Conservation (phyloP, 2,888 invertebrate species). For the Dascillus cervinus region DNA sequence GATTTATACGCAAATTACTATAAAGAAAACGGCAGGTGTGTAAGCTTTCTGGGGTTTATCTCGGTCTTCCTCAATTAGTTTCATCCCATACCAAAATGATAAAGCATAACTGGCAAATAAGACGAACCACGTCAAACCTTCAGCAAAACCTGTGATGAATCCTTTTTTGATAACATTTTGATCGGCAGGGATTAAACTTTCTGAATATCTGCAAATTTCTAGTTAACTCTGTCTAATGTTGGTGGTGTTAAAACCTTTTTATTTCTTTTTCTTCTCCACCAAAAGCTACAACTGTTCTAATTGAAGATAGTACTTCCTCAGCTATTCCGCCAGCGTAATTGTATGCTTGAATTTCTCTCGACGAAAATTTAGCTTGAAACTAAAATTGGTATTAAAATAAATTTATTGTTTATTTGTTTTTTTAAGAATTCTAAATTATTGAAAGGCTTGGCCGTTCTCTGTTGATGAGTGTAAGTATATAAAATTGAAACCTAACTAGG, state of each 20-base stretch:
- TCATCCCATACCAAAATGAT: slow-evolving; percentile 79
- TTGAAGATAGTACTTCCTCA: slow-evolving; percentile 67
- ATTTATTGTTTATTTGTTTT: neutral
- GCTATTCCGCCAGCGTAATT: slow-evolving; percentile 69
- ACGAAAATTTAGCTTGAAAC: slow-evolving; percentile 56
- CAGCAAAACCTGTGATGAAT: too few species aligned
- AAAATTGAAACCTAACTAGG: too few species aligned
- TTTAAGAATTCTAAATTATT: too few species aligned
- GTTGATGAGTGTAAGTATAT: too few species aligned
- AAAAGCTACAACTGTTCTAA: slow-evolving; percentile 72
- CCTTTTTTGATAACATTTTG: too few species aligned
- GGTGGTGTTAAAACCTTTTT: too few species aligned
- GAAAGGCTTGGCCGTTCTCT: too few species aligned
- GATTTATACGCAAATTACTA: too few species aligned
- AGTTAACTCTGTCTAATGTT: too few species aligned
- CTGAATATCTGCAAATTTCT: too few species aligned
- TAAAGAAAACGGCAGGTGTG: too few species aligned
- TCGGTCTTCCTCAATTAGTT: slow-evolving; percentile 52
- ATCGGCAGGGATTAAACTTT: too few species aligned
- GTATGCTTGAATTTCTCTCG: slow-evolving; percentile 62
- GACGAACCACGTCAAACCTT: slow-evolving; percentile 67
- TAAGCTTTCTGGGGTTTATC: slow-evolving; percentile 16
- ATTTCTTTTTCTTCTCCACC: slow-evolving; percentile 66
- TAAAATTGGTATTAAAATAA: slow-evolving; percentile 24
- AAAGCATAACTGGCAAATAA: slow-evolving; percentile 70